Conservation (phyloP, 2,888 invertebrate genomes). For the Pammene fasciana region DNA sequence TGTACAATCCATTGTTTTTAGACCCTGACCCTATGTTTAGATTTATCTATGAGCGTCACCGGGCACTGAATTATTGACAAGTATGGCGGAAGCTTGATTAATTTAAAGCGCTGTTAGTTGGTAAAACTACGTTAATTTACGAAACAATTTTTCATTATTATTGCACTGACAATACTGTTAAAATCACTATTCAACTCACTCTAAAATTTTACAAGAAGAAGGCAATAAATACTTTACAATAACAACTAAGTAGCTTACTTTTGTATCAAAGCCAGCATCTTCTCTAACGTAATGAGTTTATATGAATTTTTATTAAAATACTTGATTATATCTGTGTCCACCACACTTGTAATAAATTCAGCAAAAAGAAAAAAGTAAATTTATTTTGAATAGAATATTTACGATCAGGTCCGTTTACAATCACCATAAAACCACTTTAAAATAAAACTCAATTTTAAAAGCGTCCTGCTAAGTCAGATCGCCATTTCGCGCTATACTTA, state of each 20-base stretch:
- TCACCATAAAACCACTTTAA: no score
- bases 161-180: slow-evolving; percentile 33
- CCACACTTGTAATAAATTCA: slow-evolving; percentile 22
- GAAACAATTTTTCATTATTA: not conserved
- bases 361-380: slow-evolving; percentile 21
- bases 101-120: slow-evolving; percentile 25
- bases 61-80: slow-evolving; percentile 24
- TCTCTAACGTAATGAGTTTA: not conserved
- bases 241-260: not conserved
- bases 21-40: not conserved
- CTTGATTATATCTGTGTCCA: slow-evolving; percentile 16
- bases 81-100: slow-evolving; percentile 34
- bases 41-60: slow-evolving; percentile 11
- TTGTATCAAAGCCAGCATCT: not conserved
- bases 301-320: not conserved
- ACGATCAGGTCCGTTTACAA: slow-evolving; percentile 13
- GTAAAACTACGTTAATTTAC: slow-evolving; percentile 15
- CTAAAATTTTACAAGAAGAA: not conserved
- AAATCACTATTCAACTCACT: not conserved
- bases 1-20: not conserved
- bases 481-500: not conserved
- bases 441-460: not conserved
- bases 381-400: not conserved
- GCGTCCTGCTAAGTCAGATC: not conserved
- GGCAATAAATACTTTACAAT: not conserved